Percentiles rank a stretch among this genome's conserved stretches.
Conservation (phyloP, 2,797 vertebrate genomes). For the Hippoglossus hippoglossus region DNA sequence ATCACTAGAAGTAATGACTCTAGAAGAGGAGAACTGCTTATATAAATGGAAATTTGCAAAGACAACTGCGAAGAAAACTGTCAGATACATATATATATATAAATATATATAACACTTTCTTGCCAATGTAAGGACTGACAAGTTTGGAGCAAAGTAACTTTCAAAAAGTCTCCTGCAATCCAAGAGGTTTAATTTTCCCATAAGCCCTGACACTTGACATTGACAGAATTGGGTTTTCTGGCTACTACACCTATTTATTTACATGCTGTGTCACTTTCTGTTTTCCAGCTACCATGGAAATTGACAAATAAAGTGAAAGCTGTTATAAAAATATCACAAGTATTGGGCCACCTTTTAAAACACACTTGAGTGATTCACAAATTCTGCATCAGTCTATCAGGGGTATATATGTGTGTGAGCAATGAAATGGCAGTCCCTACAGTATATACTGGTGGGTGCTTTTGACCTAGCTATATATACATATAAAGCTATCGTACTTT, state of each 20-base stretch:
- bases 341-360: neutral
- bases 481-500: neutral
- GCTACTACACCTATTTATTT: constrained; percentile 30
- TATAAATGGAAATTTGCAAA: neutral
- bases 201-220: constrained; percentile 14
- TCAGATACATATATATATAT: no score
- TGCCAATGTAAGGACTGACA: neutral
- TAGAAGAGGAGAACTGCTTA: neutral
- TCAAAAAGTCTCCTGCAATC: neutral
- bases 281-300: constrained; percentile 38
- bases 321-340: constrained; percentile 21
- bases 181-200: constrained; percentile 18
- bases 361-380: constrained; percentile 12
- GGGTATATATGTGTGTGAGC: neutral
- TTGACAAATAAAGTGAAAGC: constrained; percentile 21
- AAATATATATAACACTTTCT: neutral
- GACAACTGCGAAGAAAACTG: no score
- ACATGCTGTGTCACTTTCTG: constrained; percentile 18
- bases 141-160: neutral
- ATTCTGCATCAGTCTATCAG: neutral
- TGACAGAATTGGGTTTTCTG: constrained; percentile 29
- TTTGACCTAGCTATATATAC: no score
- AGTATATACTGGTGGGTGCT: no score
- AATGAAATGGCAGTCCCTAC: no score
- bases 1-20: neutral